Base-by-base conservation (phyloP, 2,888 invertebrate genomes). In the Baronia brevicornis region DNA sequence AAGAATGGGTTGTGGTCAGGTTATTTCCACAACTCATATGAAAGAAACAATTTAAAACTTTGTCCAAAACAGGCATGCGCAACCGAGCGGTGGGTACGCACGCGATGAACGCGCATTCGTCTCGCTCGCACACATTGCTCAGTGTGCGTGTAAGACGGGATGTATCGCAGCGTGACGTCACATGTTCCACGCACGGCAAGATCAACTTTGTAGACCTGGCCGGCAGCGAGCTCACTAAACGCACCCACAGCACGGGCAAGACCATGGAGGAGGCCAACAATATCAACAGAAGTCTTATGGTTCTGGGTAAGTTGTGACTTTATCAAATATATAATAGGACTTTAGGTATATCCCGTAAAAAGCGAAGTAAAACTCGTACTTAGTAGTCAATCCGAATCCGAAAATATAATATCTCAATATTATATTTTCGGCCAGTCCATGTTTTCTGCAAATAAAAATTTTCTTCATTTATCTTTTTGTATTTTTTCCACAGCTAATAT, bases 221-320 rank as follows among this genome's bases (percentile, higher is more conserved):
- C 1, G 97, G 97, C n/a, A 96, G 96, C 57, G 97, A 97, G 78
- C 94, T 97, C 89, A 96, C 96, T 3, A 97, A 96, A 63, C 93
- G 92, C 66, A 97, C 94, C 0, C 89, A 91, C 50, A 94, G 92
- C 63, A 93, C 91, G 54, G 96, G 93, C 28, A 95, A 92, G 70
- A 95, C 94, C 0, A 70, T 96, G 43, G 94, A 95, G 59, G 97
- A 97, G 64, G 96, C 97, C 0, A 97, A 97, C 62, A 97, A 97
- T 69, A 97, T 97, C 46, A 97, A 97, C 65, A 94, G 96, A 65
- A 97, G 96, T 60, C 86, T 97, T 0, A 94, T 97, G 91, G 96
- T 97, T 3, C 77, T 97, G 49, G 96, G 95, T 93, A 59, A 5
- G 13, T 18, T 11, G 10, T 22, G 12, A 15, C 9, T 12, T 31